phyloP scores from a whole-genome alignment of 2,113 vertebrate genomes.

The Melanerpes formicivorus region DNA sequence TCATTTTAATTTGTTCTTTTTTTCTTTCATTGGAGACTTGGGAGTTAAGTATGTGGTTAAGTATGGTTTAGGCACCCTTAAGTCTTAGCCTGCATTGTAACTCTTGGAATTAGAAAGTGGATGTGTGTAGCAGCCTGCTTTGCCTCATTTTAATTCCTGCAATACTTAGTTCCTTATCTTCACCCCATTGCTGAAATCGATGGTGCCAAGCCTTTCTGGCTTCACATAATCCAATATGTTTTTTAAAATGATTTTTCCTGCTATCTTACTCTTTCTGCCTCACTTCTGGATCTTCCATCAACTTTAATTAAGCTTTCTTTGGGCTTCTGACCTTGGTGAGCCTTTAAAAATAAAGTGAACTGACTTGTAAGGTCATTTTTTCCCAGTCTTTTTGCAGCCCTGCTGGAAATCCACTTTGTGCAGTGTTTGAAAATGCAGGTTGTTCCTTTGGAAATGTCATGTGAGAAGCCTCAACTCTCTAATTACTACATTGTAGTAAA shows the following conservation, averaged over 20 bases:
- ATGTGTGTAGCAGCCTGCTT: background rate
- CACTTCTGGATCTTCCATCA: constrained; percentile 43
- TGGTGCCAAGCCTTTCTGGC: constrained; percentile 60
- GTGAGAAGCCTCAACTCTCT: background rate
- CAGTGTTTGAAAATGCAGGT: constrained; percentile 7
- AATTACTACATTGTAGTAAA: constrained; percentile 1
- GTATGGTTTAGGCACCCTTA: background rate
- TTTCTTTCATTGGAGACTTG: background rate
- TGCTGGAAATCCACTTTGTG: constrained; percentile 47
- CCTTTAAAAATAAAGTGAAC: constrained; percentile 70
- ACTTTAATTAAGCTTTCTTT: constrained; percentile 75
- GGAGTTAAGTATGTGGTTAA: background rate
- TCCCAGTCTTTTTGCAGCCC: constrained; percentile 10
- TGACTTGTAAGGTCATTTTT: constrained; percentile 60
- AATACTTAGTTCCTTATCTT: constrained; percentile 63
- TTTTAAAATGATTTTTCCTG: constrained; percentile 59
- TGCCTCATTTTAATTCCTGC: constrained; percentile 59
- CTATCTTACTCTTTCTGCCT: constrained; percentile 53
- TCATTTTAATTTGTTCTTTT: background rate
- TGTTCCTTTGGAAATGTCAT: constrained; percentile 32
- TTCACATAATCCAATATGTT: constrained; percentile 61
- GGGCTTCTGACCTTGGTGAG: constrained; percentile 62
- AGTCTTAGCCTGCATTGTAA: background rate
- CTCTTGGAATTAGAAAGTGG: background rate
- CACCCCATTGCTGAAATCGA: constrained; percentile 69